Evolutionary conservation across 2,113 vertebrate species (phyloP), one percentile per base, ranked within the genome.

Genomic region (human (Homo sapiens)): DNA sequence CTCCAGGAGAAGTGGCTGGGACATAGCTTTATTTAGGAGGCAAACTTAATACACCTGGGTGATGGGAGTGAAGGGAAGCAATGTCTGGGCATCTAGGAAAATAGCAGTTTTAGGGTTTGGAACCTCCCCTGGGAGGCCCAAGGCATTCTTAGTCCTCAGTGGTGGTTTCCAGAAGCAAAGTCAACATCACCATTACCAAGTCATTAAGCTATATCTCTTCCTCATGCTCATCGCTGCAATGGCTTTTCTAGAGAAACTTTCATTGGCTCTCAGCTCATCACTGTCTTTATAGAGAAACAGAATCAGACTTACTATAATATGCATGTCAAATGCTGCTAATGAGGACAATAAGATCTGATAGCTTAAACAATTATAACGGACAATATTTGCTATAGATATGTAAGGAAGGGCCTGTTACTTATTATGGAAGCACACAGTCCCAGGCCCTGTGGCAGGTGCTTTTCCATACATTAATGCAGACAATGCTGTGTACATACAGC

Each of bases 131-230:
- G 64, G 25, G 50, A 82, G 66, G 78, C 81, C 52, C n/a, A 52
- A 43, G 40, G 73, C 70, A 89, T 59, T 73, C 78, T n/a, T 93
- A 86, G 22, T 81, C 78, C 92, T 90, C 93, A 59, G 85, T 43
- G 78, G 87, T 84, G 88, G 96, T 79, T 97, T 94, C 52, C 87
- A 75, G 55, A 87, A 96, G 89, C 90, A 92, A 94, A 90, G 55
- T 38, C 48, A 50, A 89, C 57, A 43, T 43, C 55, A 55, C 61
- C 75, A 25, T 35, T 52, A 23, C 73, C 80, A 92, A 75, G 13
- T 55, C 38, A 48, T 72, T 43, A 43, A 70, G 40, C 73, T 52
- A 57, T 9, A 50, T 9, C 75, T 38, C 88, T 84, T 70, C 90
- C 61, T 78, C 55, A 35, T 0, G 13, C 55, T 61, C 70, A 66